phyloP scores from a whole-genome alignment of 1,140 invertebrate genomes.

The Zeugodacus cucurbitae region DNA sequence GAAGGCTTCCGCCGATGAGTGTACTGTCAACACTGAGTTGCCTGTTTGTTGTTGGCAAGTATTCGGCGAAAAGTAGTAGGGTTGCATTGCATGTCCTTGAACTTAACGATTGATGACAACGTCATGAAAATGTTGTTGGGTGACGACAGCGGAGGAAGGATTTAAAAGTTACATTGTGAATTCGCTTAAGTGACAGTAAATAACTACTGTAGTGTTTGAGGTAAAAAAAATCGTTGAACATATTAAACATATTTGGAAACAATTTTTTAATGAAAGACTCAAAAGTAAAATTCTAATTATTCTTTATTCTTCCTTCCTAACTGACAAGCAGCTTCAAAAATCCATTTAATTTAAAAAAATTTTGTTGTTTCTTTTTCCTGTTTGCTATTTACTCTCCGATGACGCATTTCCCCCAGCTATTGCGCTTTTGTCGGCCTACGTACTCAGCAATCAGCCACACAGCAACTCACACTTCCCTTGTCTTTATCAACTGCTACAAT shows the following conservation, averaged over 20 bases:
- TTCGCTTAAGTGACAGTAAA: too few species aligned
- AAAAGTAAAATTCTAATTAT: too few species aligned
- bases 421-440: neutral
- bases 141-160: too few species aligned
- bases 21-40: neutral
- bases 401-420: neutral
- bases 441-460: neutral
- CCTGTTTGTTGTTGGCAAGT: neutral
- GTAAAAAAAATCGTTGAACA: too few species aligned
- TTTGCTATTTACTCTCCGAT: neutral
- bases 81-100: conserved; percentile 16
- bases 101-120: conserved; percentile 27
- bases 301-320: too few species aligned
- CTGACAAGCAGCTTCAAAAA: too few species aligned
- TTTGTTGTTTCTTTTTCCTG: too few species aligned
- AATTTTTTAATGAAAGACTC: too few species aligned
- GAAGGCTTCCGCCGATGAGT: neutral
- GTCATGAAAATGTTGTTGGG: neutral
- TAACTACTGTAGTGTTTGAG: too few species aligned
- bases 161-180: too few species aligned
- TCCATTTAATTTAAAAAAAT: too few species aligned
- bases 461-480: neutral
- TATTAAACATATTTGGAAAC: too few species aligned
- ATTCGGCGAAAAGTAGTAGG: neutral
- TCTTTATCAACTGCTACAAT: neutral